Evolutionary conservation across 53 echinoderm and acorn worm species (phyloP).

Genomic region (Arbacia lixula): DNA sequence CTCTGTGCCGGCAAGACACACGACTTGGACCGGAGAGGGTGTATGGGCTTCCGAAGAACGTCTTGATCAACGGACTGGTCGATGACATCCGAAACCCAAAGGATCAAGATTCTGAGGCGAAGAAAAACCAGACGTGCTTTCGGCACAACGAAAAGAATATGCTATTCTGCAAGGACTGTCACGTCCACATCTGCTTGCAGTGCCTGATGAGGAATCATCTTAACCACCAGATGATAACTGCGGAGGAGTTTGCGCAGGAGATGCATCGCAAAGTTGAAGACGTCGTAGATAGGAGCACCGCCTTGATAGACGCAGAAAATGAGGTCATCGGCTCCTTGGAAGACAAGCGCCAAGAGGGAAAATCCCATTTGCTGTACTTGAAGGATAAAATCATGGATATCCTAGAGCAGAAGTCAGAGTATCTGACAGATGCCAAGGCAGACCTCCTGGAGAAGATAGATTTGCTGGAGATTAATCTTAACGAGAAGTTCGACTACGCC

Average conservation of each 20-base stretch:
- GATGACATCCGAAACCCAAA: no score
- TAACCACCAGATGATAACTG: constrained; percentile 25
- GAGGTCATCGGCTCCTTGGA: neutral
- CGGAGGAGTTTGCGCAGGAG: neutral
- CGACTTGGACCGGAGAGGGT: no score
- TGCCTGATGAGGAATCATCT: neutral
- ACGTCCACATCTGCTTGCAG: neutral
- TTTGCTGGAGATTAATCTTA: no score
- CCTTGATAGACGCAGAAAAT: neutral
- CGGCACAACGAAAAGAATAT: no score
- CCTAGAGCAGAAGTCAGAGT: neutral
- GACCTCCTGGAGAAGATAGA: neutral
- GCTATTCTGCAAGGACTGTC: constrained; percentile 10
- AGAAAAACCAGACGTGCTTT: no score
- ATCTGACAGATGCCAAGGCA: neutral
- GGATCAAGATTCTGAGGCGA: no score
- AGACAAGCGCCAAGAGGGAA: neutral
- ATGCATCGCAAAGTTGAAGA: constrained; percentile 4
- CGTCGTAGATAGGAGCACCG: neutral
- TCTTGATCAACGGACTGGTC: no score
- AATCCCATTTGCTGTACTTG: neutral
- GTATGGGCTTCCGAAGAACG: no score
- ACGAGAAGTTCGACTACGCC: no score
- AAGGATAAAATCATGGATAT: neutral
- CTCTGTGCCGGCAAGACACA: no score